Evolutionary conservation across 2,888 invertebrate species (phyloP), one percentile per base, ranked within the genome.

Genomic region (Dyspetes luteomarginatus): DNA sequence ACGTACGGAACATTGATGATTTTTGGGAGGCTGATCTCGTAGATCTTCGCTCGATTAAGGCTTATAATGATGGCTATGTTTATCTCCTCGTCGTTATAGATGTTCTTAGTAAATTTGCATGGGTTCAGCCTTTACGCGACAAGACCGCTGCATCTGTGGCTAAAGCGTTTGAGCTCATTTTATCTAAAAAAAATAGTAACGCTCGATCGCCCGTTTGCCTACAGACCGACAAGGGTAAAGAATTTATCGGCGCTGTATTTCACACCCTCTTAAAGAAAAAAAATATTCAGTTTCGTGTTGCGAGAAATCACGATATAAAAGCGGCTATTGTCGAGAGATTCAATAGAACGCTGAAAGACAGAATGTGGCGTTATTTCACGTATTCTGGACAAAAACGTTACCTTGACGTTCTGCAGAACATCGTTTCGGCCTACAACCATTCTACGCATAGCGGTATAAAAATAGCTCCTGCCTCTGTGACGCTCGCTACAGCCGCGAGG

Each of bases 271-370:
- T 71, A 24, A 82, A 82, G 26, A 65, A 75, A 17, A 78, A 85
- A 17, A 78, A 84, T 15, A 67, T 67, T 22, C 52, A 55, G 36
- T 71, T 71, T n/a, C 60, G 50, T 2, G 17, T 82, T 1, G 86
- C 87, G 0, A 60, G 84, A n/a, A 86, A 87, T 73, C 84, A 81
- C 2, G 85, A 87, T 56, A 84, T 85, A 3, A 91, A 91, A 78
- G 87, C 88, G 0, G 75, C 82, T 3, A 75, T 90, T 5, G 84
- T 88, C 0, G 90, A 91, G 81, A 56, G 90, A 3, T 71, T 58
- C 1, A 58, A 58, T 30, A 19, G 41, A 52, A 72, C 62, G 3
- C 15, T 73, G 15, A 50, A 78, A 28, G 45, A 73, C 22, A 64
- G 71, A 58, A 17, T 72, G 62, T 74, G 74, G 64, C 55, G 60